Base-by-base conservation (phyloP, 2,888 invertebrate species). In the Plebejus anna region DNA sequence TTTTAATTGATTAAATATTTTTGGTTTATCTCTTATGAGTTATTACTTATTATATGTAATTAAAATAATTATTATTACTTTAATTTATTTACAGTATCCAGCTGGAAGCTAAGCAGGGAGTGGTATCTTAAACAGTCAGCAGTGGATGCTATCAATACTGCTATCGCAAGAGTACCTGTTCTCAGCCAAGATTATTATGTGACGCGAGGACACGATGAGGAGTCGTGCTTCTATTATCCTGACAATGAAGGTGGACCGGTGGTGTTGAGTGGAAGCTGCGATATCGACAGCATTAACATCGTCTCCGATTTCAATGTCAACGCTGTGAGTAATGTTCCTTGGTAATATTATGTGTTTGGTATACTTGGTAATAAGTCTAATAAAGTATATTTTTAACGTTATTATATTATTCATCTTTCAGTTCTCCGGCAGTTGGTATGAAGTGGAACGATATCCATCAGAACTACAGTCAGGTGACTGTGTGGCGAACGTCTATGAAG, bases 381-480 rank as follows among this genome's bases (percentile, higher is more conserved):
- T 4, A 57, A 57, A 6, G n/a, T n/a, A n/a, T n/a, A 5, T 16
- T 16, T 57, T 57, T 59, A 9, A 22, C 7, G 22, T 22, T 22
- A 7, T 0, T 32, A 32, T 2, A 59, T n/a, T n/a, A 7, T 22
- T 22, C n/a, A 59, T 22, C n/a, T 80, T 82, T 9, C 82, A 94
- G 93, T 93, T 92, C 76, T n/a, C 82, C 3, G 92, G 91, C 0
- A 78, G 81, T 0, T 94, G 94, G 94, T 84, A 88, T 75, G 92
- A 93, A 82, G 80, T 87, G 1, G 84, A 89, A 0, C 83, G 91
- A 2, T 92, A 87, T 84, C 93, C 94, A 0, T 90, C 91, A 4
- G 86, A 85, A 16, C 77, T 89, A 0, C 89, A 90, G 82, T 81
- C 81, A 1, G 92, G 92, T 0, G 86, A 88, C 77, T 94, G 94